Percentiles rank a stretch among this genome's conserved stretches.
Evolutionary conservation across 1,140 invertebrate genomes (phyloP).

Genomic region (Piezodorus guildinii): DNA sequence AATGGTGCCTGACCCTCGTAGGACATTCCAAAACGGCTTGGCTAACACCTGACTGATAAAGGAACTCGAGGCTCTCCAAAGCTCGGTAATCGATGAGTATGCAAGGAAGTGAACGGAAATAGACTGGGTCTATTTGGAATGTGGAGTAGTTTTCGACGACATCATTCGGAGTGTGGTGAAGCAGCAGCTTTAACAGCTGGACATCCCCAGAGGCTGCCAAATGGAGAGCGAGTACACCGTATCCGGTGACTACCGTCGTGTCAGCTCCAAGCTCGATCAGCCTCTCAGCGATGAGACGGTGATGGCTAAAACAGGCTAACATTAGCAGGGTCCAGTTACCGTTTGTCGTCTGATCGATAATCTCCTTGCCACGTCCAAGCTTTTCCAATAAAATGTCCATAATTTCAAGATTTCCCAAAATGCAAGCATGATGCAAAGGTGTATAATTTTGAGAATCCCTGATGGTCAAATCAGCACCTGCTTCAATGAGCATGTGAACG

Average conservation of each 20-base stretch:
- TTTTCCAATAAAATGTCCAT: slow-evolving; percentile 6
- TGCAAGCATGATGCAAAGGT: slow-evolving; percentile 15
- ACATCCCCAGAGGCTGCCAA: slow-evolving; percentile 3
- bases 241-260: background rate
- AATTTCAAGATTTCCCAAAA: slow-evolving; percentile 1
- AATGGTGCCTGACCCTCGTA: background rate
- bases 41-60: slow-evolving; percentile 4
- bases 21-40: slow-evolving; percentile 12
- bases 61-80: slow-evolving; percentile 8
- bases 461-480: background rate
- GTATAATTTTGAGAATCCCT: background rate
- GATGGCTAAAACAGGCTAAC: background rate
- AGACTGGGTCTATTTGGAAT: background rate
- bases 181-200: slow-evolving; percentile 7
- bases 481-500: background rate
- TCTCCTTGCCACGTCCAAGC: background rate
- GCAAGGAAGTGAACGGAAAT: slow-evolving; percentile 2
- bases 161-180: background rate
- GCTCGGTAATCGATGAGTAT: slow-evolving; percentile 1
- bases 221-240: slow-evolving; percentile 9
- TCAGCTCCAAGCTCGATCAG: slow-evolving; percentile 12
- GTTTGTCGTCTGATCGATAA: background rate
- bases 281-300: slow-evolving; percentile 2
- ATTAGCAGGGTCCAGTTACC: slow-evolving; percentile 14
- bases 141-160: slow-evolving; percentile 8